phyloP scores from a whole-genome alignment of 2,888 invertebrate genomes.

The Micoletzkya japonica region DNA sequence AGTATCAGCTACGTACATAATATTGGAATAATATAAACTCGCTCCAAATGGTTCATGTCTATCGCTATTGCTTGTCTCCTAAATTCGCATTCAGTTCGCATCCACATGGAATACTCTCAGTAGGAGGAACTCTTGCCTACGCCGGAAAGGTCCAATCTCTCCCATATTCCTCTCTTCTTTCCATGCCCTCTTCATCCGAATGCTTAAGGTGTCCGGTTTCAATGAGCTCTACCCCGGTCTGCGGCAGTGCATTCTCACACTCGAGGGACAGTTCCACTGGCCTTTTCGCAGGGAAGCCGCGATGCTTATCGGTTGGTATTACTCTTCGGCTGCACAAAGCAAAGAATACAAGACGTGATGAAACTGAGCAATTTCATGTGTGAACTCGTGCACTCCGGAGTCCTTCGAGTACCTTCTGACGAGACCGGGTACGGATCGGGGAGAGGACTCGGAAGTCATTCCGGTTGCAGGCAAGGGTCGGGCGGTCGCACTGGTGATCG shows the following conservation, averaged over 20 bases:
- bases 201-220: slow-evolving; percentile 13
- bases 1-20: neutral
- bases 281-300: slow-evolving; percentile 6
- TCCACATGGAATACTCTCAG: slow-evolving; percentile 16
- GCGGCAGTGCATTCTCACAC: neutral
- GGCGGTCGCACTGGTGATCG: slow-evolving; percentile 10
- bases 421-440: neutral
- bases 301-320: slow-evolving; percentile 18
- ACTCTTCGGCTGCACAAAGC: neutral
- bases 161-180: neutral
- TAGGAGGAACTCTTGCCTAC: slow-evolving; percentile 13
- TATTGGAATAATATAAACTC: neutral
- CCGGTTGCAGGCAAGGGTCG: neutral
- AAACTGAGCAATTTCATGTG: neutral
- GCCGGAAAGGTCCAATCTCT: slow-evolving; percentile 2
- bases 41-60: neutral
- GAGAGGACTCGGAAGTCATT: neutral
- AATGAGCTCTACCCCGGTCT: slow-evolving; percentile 23
- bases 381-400: neutral
- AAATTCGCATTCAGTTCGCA: slow-evolving; percentile 1
- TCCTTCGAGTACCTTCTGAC: slow-evolving; percentile 4
- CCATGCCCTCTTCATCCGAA: too few relatives aligned
- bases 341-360: neutral
- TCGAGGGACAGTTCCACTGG: slow-evolving; percentile 14
- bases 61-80: neutral